Evolutionary conservation across 1,140 invertebrate species (phyloP).

Genomic region (Sogatella furcifera): DNA sequence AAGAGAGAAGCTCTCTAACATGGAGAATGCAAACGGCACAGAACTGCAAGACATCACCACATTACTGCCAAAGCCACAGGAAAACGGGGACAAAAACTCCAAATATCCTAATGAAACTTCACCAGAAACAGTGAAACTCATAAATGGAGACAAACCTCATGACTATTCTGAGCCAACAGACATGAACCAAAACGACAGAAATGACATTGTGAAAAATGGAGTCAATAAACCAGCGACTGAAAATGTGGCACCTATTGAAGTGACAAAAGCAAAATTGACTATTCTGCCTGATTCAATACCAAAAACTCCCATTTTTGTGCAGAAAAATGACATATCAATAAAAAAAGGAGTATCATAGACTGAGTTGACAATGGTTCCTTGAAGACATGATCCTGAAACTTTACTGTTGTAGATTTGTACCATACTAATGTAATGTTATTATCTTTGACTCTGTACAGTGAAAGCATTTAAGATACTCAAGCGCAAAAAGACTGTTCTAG

Average conservation of each 20-base stretch:
- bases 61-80: constrained; percentile 19
- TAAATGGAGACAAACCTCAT: background rate
- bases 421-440: no score
- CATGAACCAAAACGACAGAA: constrained; percentile 2
- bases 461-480: no score
- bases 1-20: background rate
- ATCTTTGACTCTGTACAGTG: no score
- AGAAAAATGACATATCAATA: constrained; percentile 7
- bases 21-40: constrained; percentile 7
- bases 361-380: no score
- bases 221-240: constrained; percentile 4
- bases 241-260: constrained; percentile 13
- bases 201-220: background rate
- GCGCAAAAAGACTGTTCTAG: no score
- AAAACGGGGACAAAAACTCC: constrained; percentile 15
- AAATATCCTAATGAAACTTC: constrained; percentile 14
- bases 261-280: constrained; percentile 18
- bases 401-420: no score
- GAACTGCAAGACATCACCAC: constrained; percentile 23
- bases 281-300: constrained; percentile 17
- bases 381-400: no score
- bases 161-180: background rate
- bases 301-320: constrained; percentile 16
- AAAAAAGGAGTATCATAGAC: constrained; percentile 1
- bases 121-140: constrained; percentile 14